phyloP scores from a whole-genome alignment of 2,888 invertebrate genomes.

The Drosophila hawaiiensis region DNA sequence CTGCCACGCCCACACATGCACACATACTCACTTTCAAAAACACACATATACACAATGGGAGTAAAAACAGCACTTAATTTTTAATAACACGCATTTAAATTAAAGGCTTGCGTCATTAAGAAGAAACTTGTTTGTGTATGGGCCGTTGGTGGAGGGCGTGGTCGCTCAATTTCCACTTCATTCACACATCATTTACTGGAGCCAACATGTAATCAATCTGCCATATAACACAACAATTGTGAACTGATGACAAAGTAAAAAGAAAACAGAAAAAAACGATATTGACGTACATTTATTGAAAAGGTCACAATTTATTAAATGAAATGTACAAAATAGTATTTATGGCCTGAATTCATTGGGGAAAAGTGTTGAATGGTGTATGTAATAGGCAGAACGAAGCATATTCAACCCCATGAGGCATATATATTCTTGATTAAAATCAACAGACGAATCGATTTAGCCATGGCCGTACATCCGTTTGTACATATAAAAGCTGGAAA shows the following conservation, averaged over 20 bases:
- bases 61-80: conserved; percentile 63
- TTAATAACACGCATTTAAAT: conserved; percentile 74
- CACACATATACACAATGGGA: neutral
- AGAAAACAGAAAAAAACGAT: neutral
- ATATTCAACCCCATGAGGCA: neutral
- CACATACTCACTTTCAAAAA: neutral
- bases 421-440: neutral
- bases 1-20: conserved; percentile 22
- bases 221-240: conserved; percentile 39
- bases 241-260: conserved; percentile 15
- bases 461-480: neutral
- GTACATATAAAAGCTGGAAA: neutral
- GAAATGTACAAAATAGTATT: neutral
- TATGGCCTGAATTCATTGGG: neutral
- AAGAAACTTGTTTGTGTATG: conserved; percentile 22
- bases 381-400: neutral
- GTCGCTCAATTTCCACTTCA: conserved; percentile 44
- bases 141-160: conserved; percentile 10
- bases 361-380: neutral
- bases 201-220: conserved; percentile 64
- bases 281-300: neutral
- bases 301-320: neutral
- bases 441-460: neutral
- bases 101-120: conserved; percentile 47
- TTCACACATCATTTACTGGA: conserved; percentile 50